Percentiles rank a stretch among this genome's conserved stretches.
These are phyloP conservation scores for Pachypanchax playfairii DNA, from an alignment of 2,113 vertebrate genomes.

Conservation along the genomic window DNA sequence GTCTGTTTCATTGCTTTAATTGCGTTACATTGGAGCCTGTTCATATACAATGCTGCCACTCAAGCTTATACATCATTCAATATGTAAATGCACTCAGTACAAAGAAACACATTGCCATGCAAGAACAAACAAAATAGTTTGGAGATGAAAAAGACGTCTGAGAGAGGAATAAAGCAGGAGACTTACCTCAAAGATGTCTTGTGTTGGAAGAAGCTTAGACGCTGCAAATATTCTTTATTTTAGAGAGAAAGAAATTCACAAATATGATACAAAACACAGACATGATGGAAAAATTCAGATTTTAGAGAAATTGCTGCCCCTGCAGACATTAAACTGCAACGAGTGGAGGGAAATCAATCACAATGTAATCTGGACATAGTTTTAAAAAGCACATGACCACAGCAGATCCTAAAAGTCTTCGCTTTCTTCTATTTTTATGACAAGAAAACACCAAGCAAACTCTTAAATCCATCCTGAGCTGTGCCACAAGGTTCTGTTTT, in stretches of 20 bases:
- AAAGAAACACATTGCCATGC: conserved; percentile 18
- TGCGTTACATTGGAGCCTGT: not conserved
- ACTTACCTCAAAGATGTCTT: conserved; percentile 52
- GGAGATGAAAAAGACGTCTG: conserved; percentile 46
- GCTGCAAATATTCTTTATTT: conserved; percentile 34
- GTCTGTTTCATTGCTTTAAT: conserved; percentile 14
- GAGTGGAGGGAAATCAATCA: not conserved
- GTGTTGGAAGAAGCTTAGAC: conserved; percentile 53
- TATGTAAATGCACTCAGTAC: conserved; percentile 31
- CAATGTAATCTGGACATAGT: not conserved
- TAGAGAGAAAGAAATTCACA: conserved; percentile 24
- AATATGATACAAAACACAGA: conserved; percentile 38
- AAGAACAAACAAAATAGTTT: conserved; percentile 44
- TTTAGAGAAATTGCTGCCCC: not conserved
- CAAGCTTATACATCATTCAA: conserved; percentile 40
- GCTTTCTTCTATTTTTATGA: conserved; percentile 51
- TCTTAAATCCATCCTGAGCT: conserved; percentile 60
- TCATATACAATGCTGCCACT: conserved; percentile 34
- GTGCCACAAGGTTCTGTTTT: conserved; percentile 70
- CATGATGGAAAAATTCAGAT: not conserved
- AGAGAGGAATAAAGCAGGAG: conserved; percentile 30
- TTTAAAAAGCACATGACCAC: conserved; percentile 32
- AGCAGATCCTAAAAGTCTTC: conserved; percentile 31
- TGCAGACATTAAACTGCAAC: not conserved
- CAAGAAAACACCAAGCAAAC: conserved; percentile 48